phyloP scores from a whole-genome alignment of 2,113 vertebrate species.

The Chitala chitala region DNA sequence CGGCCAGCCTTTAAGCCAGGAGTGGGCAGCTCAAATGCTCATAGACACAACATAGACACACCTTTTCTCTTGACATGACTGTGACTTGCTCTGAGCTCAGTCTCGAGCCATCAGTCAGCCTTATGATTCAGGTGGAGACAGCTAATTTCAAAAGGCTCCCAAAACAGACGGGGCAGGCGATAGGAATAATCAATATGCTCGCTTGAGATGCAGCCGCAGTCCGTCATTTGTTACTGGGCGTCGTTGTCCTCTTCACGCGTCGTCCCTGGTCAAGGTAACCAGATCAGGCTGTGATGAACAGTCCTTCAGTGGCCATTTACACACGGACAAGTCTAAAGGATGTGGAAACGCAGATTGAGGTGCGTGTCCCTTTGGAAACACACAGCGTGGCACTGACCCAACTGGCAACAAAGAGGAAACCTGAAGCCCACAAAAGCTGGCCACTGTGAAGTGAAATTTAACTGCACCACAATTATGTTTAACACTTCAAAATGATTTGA shows the following conservation, averaged over 20 bases:
- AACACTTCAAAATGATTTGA: too few relatives aligned
- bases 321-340: slow-evolving; percentile 50
- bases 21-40: neutral
- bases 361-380: neutral
- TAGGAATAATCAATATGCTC: slow-evolving; percentile 70
- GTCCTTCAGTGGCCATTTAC: slow-evolving; percentile 54
- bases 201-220: slow-evolving; percentile 44
- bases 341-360: neutral
- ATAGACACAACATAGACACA: neutral
- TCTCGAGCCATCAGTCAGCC: slow-evolving; percentile 62
- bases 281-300: slow-evolving; percentile 56
- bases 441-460: neutral
- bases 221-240: slow-evolving; percentile 60
- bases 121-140: slow-evolving; percentile 39
- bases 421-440: neutral
- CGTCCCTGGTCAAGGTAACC: slow-evolving; percentile 13
- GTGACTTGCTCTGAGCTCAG: slow-evolving; percentile 46
- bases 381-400: too few relatives aligned
- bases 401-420: neutral
- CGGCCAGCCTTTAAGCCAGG: neutral
- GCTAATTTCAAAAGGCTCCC: slow-evolving; percentile 60
- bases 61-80: slow-evolving; percentile 49
- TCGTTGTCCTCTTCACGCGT: slow-evolving; percentile 58
- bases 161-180: slow-evolving; percentile 67
- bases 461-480: neutral